Conservation (phyloP, 2,888 invertebrate genomes). For the Ornithoptera priamus region DNA sequence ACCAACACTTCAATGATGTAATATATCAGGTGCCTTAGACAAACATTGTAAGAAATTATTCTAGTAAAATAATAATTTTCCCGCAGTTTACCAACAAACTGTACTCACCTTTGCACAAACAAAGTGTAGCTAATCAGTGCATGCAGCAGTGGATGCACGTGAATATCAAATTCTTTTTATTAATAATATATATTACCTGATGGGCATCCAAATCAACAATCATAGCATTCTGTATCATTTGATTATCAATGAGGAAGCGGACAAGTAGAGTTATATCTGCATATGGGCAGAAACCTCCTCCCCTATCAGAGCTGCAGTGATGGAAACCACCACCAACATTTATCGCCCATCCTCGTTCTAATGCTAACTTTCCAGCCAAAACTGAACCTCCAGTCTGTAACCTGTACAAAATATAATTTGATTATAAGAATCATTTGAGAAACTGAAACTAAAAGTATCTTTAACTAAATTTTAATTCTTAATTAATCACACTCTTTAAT, state of each 20-base stretch:
- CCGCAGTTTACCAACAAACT: too few relatives aligned
- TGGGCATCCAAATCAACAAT: conserved; percentile 96
- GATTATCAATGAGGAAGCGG: conserved; percentile 81
- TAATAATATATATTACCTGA: conserved; percentile 80
- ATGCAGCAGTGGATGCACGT: too few relatives aligned
- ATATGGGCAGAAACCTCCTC: conserved; percentile 94
- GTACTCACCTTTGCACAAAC: too few relatives aligned
- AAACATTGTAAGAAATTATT: conserved; percentile 4
- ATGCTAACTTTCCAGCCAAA: conserved; percentile 89
- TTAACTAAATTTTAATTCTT: too few relatives aligned
- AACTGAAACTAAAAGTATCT: too few relatives aligned
- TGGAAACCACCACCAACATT: conserved; percentile 96
- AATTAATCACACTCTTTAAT: too few relatives aligned
- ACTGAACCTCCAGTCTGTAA: conserved; percentile 91
- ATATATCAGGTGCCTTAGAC: not conserved
- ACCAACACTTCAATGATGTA: too few relatives aligned
- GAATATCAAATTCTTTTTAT: not conserved
- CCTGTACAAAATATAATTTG: conserved; percentile 50
- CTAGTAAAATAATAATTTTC: too few relatives aligned
- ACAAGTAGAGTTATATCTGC: conserved; percentile 92
- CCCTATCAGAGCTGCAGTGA: conserved; percentile 87
- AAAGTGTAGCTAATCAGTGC: too few relatives aligned
- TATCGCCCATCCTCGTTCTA: conserved; percentile 92
- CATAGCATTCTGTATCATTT: conserved; percentile 85
- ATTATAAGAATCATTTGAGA: not conserved